Percentiles rank a stretch among this genome's conserved stretches.
Evolutionary conservation across 2,888 invertebrate species (phyloP).

Genomic region (Lepetodrilus schrolli): DNA sequence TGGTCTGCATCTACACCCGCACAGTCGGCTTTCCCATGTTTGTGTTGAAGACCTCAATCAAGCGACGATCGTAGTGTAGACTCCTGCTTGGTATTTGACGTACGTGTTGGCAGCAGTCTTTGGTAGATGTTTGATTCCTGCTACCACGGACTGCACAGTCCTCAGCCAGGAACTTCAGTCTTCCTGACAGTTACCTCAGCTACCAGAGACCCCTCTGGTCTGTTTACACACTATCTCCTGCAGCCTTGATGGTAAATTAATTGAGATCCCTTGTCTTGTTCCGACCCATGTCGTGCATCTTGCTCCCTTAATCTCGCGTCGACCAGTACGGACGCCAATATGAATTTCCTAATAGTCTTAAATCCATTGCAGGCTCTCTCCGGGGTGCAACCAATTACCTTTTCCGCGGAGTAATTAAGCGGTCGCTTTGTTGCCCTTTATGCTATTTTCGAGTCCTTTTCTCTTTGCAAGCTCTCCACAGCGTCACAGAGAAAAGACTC

Average conservation of each 20-base stretch:
- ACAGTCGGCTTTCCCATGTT: no score
- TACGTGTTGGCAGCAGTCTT: no score
- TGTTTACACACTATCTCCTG: background rate
- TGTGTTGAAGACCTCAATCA: no score
- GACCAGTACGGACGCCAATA: conserved; percentile 20
- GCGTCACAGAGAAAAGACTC: background rate
- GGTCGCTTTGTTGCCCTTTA: conserved; percentile 17
- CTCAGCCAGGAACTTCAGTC: background rate
- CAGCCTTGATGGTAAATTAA: background rate
- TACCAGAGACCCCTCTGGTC: background rate
- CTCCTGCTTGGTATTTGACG: no score
- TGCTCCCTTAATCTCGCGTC: background rate
- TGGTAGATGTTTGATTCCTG: no score
- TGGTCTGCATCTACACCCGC: no score
- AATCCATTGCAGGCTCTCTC: conserved; percentile 21
- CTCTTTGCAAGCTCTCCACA: background rate
- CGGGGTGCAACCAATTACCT: conserved; percentile 14
- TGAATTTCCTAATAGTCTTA: conserved; percentile 16
- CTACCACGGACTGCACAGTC: background rate
- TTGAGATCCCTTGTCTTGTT: background rate
- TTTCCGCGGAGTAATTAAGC: conserved; percentile 22
- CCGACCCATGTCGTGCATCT: background rate
- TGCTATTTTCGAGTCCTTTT: background rate
- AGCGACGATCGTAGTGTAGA: no score
- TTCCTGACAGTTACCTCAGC: background rate